These are phyloP conservation scores for Varanus salvator DNA, from an alignment of 2,113 vertebrate genomes.

Conservation along the genomic window DNA sequence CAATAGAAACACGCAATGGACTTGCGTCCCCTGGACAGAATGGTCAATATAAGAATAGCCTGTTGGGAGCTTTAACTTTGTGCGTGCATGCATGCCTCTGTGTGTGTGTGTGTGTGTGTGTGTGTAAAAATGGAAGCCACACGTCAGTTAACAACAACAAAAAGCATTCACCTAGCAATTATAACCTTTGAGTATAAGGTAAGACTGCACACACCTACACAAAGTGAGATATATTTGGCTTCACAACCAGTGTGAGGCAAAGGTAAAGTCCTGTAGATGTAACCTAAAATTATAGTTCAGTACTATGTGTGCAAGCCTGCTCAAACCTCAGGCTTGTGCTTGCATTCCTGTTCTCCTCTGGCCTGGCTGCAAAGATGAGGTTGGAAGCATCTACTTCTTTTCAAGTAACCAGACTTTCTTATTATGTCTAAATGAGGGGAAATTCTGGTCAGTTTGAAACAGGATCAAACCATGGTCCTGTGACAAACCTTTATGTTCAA, in stretches of 20 bases:
- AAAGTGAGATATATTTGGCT: background rate
- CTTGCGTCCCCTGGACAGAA: conserved; percentile 53
- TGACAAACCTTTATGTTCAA: too few species aligned
- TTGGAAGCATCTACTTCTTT: background rate
- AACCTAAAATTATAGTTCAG: background rate
- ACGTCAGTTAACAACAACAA: conserved; percentile 36
- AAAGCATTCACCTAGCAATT: background rate
- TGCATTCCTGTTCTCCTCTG: background rate
- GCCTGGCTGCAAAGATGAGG: background rate
- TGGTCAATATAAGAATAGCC: conserved; percentile 54
- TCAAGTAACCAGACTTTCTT: background rate
- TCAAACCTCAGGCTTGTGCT: background rate
- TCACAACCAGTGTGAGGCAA: background rate
- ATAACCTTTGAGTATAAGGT: background rate
- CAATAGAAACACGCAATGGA: conserved; percentile 64
- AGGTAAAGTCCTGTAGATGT: background rate
- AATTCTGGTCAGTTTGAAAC: background rate
- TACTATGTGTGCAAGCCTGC: background rate
- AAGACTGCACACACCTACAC: background rate
- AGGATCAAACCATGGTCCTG: background rate
- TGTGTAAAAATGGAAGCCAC: conserved; percentile 25
- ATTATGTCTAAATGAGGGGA: background rate
- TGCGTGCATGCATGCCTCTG: conserved; percentile 26
- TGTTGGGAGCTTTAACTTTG: conserved; percentile 44
- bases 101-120: background rate